These are phyloP conservation scores for Drosophila mayri DNA, from an alignment of 1,140 invertebrate species.

Conservation along the genomic window DNA sequence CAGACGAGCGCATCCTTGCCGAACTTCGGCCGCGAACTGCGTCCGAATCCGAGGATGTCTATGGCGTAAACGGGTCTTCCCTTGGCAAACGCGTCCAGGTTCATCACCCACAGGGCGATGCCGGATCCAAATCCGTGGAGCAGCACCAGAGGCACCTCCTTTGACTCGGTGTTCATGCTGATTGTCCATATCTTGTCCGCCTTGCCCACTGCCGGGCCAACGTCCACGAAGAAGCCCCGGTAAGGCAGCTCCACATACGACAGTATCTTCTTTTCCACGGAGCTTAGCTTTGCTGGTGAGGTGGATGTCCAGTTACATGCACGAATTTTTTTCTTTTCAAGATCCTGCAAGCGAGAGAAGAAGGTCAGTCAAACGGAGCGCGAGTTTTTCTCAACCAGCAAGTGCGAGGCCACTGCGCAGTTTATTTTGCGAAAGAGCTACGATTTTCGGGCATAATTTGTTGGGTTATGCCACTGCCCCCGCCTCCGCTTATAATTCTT, in stretches of 20 bases:
- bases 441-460: slow-evolving; percentile 23
- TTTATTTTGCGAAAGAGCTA: slow-evolving; percentile 28
- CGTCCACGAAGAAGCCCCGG: slow-evolving; percentile 93
- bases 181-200: slow-evolving; percentile 96
- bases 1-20: slow-evolving; percentile 91
- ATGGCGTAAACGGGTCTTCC: slow-evolving; percentile 96
- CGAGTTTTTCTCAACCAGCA: slow-evolving; percentile 41
- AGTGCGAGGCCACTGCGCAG: slow-evolving; percentile 27
- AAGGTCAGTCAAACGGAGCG: slow-evolving; percentile 6
- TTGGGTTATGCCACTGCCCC: not conserved
- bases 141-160: slow-evolving; percentile 93
- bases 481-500: slow-evolving; percentile 26
- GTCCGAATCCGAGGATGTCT: slow-evolving; percentile 97
- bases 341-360: slow-evolving; percentile 45
- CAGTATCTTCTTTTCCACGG: slow-evolving; percentile 93
- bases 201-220: slow-evolving; percentile 91
- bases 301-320: slow-evolving; percentile 91
- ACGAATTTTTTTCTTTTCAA: slow-evolving; percentile 83
- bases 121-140: slow-evolving; percentile 97
- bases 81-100: slow-evolving; percentile 92
- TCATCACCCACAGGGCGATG: slow-evolving; percentile 96
- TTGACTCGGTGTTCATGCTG: slow-evolving; percentile 91
- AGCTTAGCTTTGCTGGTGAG: slow-evolving; percentile 91
- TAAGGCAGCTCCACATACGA: slow-evolving; percentile 93
- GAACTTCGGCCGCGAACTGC: slow-evolving; percentile 95